Evolutionary conservation across 2,888 invertebrate species (phyloP), one percentile per base, ranked within the genome.

Genomic region (Calephelis perditalis): DNA sequence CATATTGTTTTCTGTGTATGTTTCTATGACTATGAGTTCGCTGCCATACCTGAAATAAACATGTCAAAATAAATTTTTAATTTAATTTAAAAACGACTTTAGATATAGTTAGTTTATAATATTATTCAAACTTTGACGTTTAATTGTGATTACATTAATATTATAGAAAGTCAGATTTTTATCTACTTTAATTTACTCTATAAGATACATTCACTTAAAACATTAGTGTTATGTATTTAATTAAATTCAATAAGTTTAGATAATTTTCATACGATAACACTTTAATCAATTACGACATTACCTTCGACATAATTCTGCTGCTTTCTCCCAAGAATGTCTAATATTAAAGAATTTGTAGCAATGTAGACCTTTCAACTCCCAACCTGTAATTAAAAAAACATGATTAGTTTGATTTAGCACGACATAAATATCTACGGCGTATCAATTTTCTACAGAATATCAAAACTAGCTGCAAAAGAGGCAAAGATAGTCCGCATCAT

Each of bases 271-370:
- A 26, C 26, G 26, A 26, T 26, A 26, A 3, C 3, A 26, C 4
- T 26, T 26, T 26, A 3, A 36, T 10, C 40, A 49, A 55, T 59
- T 46, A 47, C 36, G 10, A 49, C 60, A 57, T 36, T 65, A 97
- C 97, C 97, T 96, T 92, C 96, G 95, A 92, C 98, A 98, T 88
- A 98, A 92, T 91, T 97, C 97, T 68, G 97, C 97, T 71, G 97
- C 97, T 91, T 97, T 97, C 90, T 96, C 96, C 97, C 97, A 98
- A 69, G 98, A 98, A 92, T 98, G 97, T 85, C 95, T 95, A 81
- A 97, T 97, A 89, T 96, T 96, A 91, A 98, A 98, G 92, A 96
- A 97, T 93, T 96, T 97, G 91, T 97, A 98, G 91, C 98, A 98
- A 87, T 97, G 94, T 76, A 97, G 94, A 77, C 97, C 97, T 89